Base-by-base conservation (phyloP, 2,113 vertebrate species). In the Paracanthobrama guichenoti region DNA sequence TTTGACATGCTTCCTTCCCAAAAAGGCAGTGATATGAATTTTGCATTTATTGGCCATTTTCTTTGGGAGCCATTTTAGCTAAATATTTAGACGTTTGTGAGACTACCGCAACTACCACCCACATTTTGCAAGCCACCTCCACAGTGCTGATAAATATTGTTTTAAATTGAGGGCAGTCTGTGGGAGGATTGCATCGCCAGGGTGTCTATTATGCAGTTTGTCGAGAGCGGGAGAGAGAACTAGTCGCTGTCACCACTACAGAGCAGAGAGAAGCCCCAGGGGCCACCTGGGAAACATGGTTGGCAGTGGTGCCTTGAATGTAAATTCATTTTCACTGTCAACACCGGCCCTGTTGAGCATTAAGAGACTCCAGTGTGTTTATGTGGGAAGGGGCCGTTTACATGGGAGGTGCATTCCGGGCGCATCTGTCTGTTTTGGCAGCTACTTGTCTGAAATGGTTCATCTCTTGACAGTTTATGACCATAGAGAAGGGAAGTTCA, bases 141-240 rank as follows among this genome's bases (percentile, higher is more conserved):
- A 18, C n/a, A 77, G 60, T 55, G 48, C 75, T 57, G 84, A 82
- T 85, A 66, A 85, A 77, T 80, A 22, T 79, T 82, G 84, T 28
- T 35, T 35, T 73, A 12, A 50, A 55, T 85, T 12, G 67, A 80
- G 80, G 84, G 48, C 75, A 69, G 81, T 72, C 76, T 26, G 81
- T 88, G 87, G 84, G 87, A 69, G 75, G 81, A 24, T 80, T 86
- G 66, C 78, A 85, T 76, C 20, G 84, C 24, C 53, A 39, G 75
- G 75, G 62, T 79, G 83, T 26, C 75, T 85, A 74, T 88, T 83
- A 85, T 80, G 22, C 24, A 72, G 71, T 39, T 42, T 42, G 57
- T 79, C 26, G 79, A 77, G 57, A 69, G 60, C 53, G 11, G 24
- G 60, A 75, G 42, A 24, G 13, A 76, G 50, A 39, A 55, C 73